Percentiles rank a stretch among this genome's conserved stretches.
These are phyloP conservation scores for Rhopalosiphum padi DNA, from an alignment of 1,140 invertebrate species.

Conservation along the genomic window DNA sequence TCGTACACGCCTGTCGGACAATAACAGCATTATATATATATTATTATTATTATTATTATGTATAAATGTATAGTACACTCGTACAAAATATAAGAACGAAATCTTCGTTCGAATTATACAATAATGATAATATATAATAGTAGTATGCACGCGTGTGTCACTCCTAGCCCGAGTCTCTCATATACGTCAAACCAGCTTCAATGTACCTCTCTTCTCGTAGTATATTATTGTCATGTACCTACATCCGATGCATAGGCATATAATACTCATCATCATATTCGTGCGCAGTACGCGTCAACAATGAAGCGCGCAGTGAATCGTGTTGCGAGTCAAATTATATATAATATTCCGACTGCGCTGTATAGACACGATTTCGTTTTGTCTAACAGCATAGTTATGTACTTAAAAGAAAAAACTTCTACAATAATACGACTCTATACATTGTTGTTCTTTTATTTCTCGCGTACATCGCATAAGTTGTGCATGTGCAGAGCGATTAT, in stretches of 20 bases:
- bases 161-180: background rate
- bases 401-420: slow-evolving; percentile 28
- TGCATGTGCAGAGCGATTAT: slow-evolving; percentile 31
- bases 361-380: slow-evolving; percentile 53
- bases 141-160: background rate
- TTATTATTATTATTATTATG: background rate
- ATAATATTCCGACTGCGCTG: background rate
- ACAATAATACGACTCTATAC: slow-evolving; percentile 20
- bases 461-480: background rate
- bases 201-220: background rate
- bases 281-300: background rate
- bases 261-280: slow-evolving; percentile 3
- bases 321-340: slow-evolving; percentile 19
- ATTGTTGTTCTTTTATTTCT: slow-evolving; percentile 41
- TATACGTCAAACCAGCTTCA: background rate
- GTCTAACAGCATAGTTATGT: slow-evolving; percentile 7
- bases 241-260: background rate
- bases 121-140: background rate
- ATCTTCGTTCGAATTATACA: background rate
- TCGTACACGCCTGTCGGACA: background rate
- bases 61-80: background rate
- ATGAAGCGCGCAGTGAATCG: slow-evolving; percentile 19
- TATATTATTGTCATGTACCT: background rate
- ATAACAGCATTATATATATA: background rate
- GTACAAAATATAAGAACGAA: background rate